Evolutionary conservation across 2,113 vertebrate genomes (phyloP).

Genomic region (Sporophila hypoxantha): DNA sequence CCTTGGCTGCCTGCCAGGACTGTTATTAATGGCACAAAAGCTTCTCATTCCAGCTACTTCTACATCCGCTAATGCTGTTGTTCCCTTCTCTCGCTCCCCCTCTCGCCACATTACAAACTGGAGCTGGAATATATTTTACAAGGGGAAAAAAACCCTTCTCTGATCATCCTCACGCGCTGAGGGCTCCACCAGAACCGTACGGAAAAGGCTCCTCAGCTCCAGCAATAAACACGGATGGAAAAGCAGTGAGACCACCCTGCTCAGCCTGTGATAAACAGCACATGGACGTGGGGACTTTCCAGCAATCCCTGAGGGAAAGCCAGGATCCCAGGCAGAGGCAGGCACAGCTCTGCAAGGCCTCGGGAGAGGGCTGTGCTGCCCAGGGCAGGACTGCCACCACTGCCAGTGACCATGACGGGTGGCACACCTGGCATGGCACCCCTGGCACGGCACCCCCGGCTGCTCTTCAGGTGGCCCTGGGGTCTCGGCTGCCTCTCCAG

Average conservation of each 20-base stretch:
- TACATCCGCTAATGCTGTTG: constrained; percentile 64
- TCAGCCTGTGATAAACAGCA: background rate
- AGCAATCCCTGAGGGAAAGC: background rate
- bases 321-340: background rate
- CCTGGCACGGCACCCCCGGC: background rate
- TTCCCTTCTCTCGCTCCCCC: constrained; percentile 28
- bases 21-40: constrained; percentile 87
- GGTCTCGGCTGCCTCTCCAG: fast-evolving
- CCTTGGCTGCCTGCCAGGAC: constrained; percentile 78
- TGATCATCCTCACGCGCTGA: background rate
- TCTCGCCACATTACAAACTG: constrained; percentile 22
- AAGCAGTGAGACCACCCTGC: background rate
- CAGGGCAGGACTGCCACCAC: background rate
- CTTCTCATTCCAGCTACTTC: constrained; percentile 79
- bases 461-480: background rate
- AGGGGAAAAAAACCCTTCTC: background rate
- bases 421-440: background rate
- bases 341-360: background rate
- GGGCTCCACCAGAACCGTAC: background rate
- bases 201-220: background rate
- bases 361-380: background rate
- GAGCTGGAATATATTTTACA: constrained; percentile 28
- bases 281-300: background rate
- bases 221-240: background rate
- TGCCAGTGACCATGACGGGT: fast-evolving